These are phyloP conservation scores for Lycophotia porphyrea DNA, from an alignment of 2,888 invertebrate species.

Conservation along the genomic window DNA sequence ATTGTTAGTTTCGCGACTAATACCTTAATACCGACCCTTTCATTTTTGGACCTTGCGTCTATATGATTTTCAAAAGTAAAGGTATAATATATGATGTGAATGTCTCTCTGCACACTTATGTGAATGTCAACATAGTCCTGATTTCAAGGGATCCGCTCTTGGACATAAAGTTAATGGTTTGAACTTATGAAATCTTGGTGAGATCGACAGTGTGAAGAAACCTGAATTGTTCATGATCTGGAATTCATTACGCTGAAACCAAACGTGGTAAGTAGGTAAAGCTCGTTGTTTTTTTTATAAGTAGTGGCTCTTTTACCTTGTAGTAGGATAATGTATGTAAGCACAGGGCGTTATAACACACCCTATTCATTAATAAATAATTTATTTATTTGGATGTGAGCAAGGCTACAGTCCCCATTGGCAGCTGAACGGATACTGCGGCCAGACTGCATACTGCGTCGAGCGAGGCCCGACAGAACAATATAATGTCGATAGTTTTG, in stretches of 20 bases:
- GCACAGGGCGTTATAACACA: not conserved
- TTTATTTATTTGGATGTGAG: not conserved
- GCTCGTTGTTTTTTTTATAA: not conserved
- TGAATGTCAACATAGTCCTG: not conserved
- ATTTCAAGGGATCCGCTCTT: not conserved
- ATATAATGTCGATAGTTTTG: constrained; percentile 33
- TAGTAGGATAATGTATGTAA: no score
- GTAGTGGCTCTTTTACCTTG: not conserved
- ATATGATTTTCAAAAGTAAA: not conserved
- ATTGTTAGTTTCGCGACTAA: no score
- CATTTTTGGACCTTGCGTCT: not conserved
- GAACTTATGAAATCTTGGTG: not conserved
- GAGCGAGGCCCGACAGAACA: constrained; percentile 17
- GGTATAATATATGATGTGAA: not conserved
- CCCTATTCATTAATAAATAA: constrained; percentile 18
- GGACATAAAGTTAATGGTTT: no score
- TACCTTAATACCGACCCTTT: no score
- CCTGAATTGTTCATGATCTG: not conserved
- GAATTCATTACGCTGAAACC: not conserved
- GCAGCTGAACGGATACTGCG: constrained; percentile 28
- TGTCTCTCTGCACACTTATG: not conserved
- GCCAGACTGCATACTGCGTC: constrained; percentile 16
- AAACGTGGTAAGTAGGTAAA: no score
- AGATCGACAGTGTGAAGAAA: not conserved
- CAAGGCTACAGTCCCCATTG: not conserved